A percentile compares a stretch with the other conserved stretches of the same genome.
Evolutionary conservation across 92 coral and sea anemone species (phyloP).

Genomic region (Epizoanthus stellaris): DNA sequence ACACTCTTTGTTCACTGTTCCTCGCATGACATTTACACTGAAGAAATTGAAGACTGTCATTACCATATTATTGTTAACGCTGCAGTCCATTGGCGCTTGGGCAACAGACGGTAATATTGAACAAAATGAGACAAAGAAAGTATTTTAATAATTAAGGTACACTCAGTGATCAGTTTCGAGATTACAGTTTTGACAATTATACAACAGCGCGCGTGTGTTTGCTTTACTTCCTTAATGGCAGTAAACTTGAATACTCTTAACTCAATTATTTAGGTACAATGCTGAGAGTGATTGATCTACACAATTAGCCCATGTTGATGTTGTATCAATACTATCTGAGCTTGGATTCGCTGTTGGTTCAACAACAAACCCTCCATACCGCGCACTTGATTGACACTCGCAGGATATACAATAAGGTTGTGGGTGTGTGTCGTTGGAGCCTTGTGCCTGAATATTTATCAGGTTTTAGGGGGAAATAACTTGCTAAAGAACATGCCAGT

Average conservation of each 20-base stretch:
- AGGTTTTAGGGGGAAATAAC: too few relatives aligned
- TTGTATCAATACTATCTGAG: not conserved
- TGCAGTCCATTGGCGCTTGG: constrained; percentile 25
- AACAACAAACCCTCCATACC: too few relatives aligned
- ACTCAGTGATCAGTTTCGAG: not conserved
- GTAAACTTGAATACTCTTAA: not conserved
- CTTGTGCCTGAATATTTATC: too few relatives aligned
- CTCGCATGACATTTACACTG: constrained; percentile 33
- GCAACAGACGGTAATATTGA: constrained; percentile 27
- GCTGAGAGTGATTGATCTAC: not conserved
- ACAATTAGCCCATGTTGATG: not conserved
- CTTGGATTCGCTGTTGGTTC: not conserved
- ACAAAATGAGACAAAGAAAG: constrained; percentile 10
- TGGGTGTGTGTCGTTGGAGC: too few relatives aligned
- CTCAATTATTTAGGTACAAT: not conserved
- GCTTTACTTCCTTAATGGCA: not conserved
- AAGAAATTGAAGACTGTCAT: constrained; percentile 7
- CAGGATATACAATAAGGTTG: too few relatives aligned
- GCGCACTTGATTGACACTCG: too few relatives aligned
- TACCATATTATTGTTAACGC: constrained; percentile 36
- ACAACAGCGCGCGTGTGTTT: not conserved
- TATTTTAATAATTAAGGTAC: constrained; percentile 20
- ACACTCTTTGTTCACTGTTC: constrained; percentile 20
- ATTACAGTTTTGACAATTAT: not conserved
- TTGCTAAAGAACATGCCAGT: too few relatives aligned